Evolutionary conservation across 1,140 invertebrate genomes (phyloP).

Genomic region (Drosophila mojavensis): DNA sequence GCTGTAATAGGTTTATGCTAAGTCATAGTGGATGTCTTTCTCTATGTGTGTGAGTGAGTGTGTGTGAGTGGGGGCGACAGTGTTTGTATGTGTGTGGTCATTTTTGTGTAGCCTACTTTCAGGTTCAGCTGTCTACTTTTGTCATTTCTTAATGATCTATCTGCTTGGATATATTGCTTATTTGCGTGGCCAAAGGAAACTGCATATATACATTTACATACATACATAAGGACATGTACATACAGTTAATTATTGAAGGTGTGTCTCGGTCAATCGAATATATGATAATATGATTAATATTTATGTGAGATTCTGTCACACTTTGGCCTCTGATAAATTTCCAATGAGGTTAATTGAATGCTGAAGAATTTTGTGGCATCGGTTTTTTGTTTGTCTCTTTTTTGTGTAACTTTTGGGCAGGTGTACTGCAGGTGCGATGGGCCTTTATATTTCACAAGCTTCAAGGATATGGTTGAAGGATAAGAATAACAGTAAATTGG

Average conservation of each 20-base stretch:
- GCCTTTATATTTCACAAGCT: constrained; percentile 18
- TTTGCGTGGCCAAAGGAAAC: constrained; percentile 60
- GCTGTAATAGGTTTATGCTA: constrained; percentile 29
- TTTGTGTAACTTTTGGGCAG: not conserved
- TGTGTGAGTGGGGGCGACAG: not conserved
- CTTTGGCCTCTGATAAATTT: constrained; percentile 1
- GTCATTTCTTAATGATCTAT: constrained; percentile 36
- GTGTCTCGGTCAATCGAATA: constrained; percentile 19
- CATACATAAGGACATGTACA: not conserved
- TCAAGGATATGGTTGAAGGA: too few species aligned
- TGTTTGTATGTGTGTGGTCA: constrained; percentile 20
- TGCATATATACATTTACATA: constrained; percentile 36
- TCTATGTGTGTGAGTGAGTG: constrained; percentile 1
- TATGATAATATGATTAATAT: constrained; percentile 4
- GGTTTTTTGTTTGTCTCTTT: too few species aligned
- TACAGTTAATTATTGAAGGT: constrained; percentile 12
- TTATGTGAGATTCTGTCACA: not conserved
- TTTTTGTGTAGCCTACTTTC: constrained; percentile 46
- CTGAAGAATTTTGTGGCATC: constrained; percentile 9
- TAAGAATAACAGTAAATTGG: too few species aligned
- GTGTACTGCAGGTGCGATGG: constrained; percentile 16
- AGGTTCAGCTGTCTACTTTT: constrained; percentile 9
- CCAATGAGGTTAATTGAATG: constrained; percentile 13
- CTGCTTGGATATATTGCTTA: constrained; percentile 49
- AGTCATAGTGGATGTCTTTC: not conserved